A percentile compares a stretch with the other conserved stretches of the same genome.
phyloP scores from a whole-genome alignment of 2,888 invertebrate species.

The Himalopsyche japonica region DNA sequence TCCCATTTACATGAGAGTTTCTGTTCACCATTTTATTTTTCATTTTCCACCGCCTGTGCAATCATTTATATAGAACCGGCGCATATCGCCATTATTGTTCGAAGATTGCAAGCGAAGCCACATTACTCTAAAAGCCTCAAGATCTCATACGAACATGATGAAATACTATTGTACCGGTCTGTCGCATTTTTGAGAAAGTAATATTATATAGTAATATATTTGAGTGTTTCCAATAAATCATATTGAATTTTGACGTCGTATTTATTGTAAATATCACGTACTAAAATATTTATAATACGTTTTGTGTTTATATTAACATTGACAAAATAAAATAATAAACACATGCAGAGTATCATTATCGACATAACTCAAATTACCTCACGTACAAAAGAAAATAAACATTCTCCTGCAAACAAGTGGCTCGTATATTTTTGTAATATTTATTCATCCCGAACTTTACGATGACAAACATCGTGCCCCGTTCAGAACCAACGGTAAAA shows the following conservation, averaged over 20 bases:
- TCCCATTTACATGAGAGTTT: not conserved
- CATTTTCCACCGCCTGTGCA: not conserved
- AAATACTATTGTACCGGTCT: not conserved
- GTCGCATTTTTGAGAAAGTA: no score
- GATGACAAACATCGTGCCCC: not conserved
- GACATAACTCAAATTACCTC: not conserved
- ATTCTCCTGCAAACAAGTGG: not conserved
- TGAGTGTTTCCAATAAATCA: no score
- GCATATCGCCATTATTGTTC: slow-evolving; percentile 11
- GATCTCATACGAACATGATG: not conserved
- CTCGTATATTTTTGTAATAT: not conserved
- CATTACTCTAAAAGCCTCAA: slow-evolving; percentile 15
- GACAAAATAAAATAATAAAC: no score
- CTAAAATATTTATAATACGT: no score
- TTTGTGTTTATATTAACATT: no score
- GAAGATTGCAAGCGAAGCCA: slow-evolving; percentile 28
- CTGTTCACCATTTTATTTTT: not conserved
- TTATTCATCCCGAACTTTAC: not conserved
- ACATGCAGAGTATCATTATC: no score
- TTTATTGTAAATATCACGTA: no score
- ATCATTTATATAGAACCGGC: slow-evolving; percentile 6
- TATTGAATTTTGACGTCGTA: no score
- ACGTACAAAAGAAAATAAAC: not conserved
- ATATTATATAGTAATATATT: no score
- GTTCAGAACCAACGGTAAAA: not conserved